These are phyloP conservation scores for Euzophera pinguis DNA, from an alignment of 2,888 invertebrate genomes.

Conservation along the genomic window DNA sequence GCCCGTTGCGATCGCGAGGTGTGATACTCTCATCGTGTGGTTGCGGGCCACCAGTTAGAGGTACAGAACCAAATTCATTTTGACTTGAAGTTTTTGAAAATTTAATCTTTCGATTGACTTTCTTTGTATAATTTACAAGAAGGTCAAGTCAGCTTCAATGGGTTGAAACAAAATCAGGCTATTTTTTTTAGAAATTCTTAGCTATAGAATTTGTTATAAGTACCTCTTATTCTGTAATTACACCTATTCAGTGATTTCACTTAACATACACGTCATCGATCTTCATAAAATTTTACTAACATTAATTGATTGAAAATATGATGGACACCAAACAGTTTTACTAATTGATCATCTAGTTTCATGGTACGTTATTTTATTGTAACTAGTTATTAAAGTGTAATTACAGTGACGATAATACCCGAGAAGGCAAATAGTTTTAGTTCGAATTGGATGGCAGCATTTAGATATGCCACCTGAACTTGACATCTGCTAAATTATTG, in stretches of 20 bases:
- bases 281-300: constrained; percentile 5
- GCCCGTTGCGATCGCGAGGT: constrained; percentile 42
- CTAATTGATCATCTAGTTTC: not conserved
- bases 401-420: not conserved
- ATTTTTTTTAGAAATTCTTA: too few relatives aligned
- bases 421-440: not conserved
- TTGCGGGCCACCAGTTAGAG: constrained; percentile 28
- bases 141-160: too few relatives aligned
- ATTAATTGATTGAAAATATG: constrained; percentile 8
- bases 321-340: not conserved
- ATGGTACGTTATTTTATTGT: not conserved
- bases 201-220: too few relatives aligned
- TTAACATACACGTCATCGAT: constrained; percentile 4
- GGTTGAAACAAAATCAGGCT: too few relatives aligned
- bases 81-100: too few relatives aligned
- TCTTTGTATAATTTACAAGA: too few relatives aligned
- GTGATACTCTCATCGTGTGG: constrained; percentile 56
- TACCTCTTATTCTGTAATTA: too few relatives aligned
- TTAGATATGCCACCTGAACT: constrained; percentile 24
- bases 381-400: constrained; percentile 3
- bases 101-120: too few relatives aligned
- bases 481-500: constrained; percentile 29
- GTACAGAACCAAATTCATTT: constrained; percentile 17
- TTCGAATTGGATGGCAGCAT: not conserved
- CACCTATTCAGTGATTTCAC: not conserved